Percentiles rank a stretch among this genome's conserved stretches.
These are phyloP conservation scores for Artemisiospiza belli DNA, from an alignment of 2,113 vertebrate species.

Conservation along the genomic window DNA sequence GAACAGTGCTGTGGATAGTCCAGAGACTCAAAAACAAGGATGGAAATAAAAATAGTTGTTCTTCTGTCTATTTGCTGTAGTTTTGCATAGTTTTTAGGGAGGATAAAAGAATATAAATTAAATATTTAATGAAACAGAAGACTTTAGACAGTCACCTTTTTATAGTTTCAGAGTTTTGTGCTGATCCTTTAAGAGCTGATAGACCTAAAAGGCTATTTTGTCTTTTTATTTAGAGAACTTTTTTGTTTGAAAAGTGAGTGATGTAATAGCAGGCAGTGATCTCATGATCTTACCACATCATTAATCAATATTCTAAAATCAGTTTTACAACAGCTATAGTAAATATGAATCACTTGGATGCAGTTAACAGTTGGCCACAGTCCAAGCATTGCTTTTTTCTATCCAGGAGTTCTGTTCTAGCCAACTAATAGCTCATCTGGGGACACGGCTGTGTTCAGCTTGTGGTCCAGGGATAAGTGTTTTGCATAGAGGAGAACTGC, in stretches of 20 bases:
- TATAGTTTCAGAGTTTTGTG: background rate
- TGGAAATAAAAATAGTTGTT: background rate
- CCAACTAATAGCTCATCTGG: background rate
- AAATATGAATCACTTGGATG: slow-evolving; percentile 14
- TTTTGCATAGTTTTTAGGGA: background rate
- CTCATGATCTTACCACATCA: background rate
- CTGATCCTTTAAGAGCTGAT: background rate
- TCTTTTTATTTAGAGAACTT: background rate
- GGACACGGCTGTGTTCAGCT: background rate
- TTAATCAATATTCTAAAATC: slow-evolving; percentile 43
- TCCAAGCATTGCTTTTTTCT: slow-evolving; percentile 9
- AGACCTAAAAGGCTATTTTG: background rate
- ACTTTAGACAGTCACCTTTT: background rate
- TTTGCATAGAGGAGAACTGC: background rate
- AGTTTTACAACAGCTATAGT: background rate
- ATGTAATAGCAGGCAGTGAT: background rate
- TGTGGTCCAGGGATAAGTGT: background rate
- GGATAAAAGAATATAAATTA: background rate
- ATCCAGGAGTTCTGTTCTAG: background rate
- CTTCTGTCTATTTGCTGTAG: background rate
- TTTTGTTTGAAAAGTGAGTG: background rate
- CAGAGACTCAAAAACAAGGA: background rate
- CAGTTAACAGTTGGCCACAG: background rate
- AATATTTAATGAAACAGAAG: background rate
- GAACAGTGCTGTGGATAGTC: background rate